Evolutionary conservation across 2,113 vertebrate genomes (phyloP).

Genomic region (Smithornis capensis): DNA sequence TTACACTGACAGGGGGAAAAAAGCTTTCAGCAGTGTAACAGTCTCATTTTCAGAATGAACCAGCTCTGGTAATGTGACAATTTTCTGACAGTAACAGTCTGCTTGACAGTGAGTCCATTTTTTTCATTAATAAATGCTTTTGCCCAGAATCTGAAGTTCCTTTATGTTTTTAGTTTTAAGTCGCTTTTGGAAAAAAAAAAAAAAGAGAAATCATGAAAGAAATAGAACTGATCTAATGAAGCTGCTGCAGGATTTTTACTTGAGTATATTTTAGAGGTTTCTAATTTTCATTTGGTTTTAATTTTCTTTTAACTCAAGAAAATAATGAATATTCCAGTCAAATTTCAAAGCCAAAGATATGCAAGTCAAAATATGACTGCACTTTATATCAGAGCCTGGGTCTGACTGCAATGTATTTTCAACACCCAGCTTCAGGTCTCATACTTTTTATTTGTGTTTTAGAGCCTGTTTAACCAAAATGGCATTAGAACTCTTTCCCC

Average conservation of each 20-base stretch:
- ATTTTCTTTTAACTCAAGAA: background rate
- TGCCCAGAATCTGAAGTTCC: background rate
- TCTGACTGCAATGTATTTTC: background rate
- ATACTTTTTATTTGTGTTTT: background rate
- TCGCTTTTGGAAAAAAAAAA: background rate
- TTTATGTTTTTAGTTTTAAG: background rate
- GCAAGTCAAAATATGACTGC: background rate
- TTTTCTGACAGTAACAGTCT: background rate
- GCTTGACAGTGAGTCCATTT: background rate
- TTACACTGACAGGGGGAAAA: background rate
- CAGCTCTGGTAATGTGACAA: background rate
- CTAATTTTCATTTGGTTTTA: background rate
- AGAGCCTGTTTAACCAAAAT: background rate
- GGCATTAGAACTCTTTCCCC: background rate
- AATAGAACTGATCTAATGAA: background rate
- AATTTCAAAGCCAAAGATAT: background rate
- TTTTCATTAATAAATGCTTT: background rate
- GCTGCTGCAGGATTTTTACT: background rate
- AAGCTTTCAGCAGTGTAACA: background rate
- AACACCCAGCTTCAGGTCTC: background rate
- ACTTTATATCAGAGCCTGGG: background rate
- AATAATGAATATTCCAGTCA: background rate
- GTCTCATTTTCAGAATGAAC: background rate
- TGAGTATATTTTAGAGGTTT: background rate
- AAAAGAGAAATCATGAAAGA: background rate